Percentiles rank a stretch among this genome's conserved stretches.
These are phyloP conservation scores for Oreocharis arfaki DNA, from an alignment of 2,113 vertebrate genomes.

Conservation along the genomic window DNA sequence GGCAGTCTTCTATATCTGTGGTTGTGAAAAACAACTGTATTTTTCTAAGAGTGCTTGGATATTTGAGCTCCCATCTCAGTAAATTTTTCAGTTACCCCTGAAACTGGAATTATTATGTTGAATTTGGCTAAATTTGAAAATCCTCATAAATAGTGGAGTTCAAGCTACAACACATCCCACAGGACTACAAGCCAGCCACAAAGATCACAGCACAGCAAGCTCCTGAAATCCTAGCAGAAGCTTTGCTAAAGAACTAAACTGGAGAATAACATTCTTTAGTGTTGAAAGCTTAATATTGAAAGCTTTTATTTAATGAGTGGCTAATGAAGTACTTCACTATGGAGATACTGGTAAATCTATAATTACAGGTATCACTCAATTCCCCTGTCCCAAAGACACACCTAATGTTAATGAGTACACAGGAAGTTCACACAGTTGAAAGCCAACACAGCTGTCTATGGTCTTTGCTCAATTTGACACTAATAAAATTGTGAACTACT, in stretches of 20 bases:
- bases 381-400: not conserved
- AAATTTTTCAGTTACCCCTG: not conserved
- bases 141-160: not conserved
- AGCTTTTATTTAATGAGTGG: not conserved
- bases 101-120: not conserved
- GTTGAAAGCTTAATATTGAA: not conserved
- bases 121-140: not conserved
- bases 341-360: not conserved
- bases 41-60: not conserved
- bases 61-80: not conserved
- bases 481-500: not conserved
- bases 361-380: not conserved
- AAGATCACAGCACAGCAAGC: not conserved
- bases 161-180: not conserved
- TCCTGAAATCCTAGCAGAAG: not conserved
- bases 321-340: not conserved
- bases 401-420: not conserved
- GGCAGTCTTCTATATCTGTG: not conserved
- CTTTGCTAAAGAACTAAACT: not conserved
- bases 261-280: not conserved
- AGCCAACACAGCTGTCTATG: not conserved
- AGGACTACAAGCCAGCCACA: not conserved
- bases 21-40: not conserved
- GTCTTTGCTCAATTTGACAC: not conserved
- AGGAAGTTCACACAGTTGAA: not conserved